Conservation (phyloP, 2,888 invertebrate species). For the Brachyptera putata region DNA sequence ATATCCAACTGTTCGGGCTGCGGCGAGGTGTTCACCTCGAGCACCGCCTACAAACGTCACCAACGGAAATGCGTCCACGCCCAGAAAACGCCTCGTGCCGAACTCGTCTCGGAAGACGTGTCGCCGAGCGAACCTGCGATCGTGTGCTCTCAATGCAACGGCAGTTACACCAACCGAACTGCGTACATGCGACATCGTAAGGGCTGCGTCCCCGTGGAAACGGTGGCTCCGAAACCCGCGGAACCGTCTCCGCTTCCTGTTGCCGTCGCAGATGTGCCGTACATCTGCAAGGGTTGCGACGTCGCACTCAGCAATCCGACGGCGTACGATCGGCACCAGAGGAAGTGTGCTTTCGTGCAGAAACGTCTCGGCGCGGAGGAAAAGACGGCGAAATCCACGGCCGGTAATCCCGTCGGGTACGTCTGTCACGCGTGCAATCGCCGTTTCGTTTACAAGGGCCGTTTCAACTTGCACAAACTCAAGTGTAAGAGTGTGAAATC, state of each 20-base stretch:
- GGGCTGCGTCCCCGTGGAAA: not conserved
- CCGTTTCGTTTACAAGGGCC: not conserved
- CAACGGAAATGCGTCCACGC: not conserved
- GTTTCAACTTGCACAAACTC: not conserved
- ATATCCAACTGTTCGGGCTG: not conserved
- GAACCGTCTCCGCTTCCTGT: too few species aligned
- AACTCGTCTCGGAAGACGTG: not conserved
- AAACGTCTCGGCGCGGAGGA: not conserved
- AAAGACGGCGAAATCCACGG: not conserved
- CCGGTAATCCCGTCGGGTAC: not conserved
- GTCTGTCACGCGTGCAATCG: not conserved
- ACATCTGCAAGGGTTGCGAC: not conserved
- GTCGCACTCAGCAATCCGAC: not conserved
- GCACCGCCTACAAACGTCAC: not conserved
- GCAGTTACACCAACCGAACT: not conserved
- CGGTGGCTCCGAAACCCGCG: not conserved
- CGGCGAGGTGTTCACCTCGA: not conserved
- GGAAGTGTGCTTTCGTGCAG: not conserved
- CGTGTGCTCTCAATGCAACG: not conserved
- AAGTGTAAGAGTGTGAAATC: not conserved
- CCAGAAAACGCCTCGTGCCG: not conserved
- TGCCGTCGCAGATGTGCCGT: too few species aligned
- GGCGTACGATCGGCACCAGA: not conserved
- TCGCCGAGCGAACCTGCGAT: not conserved
- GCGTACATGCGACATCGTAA: conserved; percentile 6